A percentile compares a stretch with the other conserved stretches of the same genome.
Conservation (phyloP, 2,113 vertebrate genomes). For the Gulo gulo region DNA sequence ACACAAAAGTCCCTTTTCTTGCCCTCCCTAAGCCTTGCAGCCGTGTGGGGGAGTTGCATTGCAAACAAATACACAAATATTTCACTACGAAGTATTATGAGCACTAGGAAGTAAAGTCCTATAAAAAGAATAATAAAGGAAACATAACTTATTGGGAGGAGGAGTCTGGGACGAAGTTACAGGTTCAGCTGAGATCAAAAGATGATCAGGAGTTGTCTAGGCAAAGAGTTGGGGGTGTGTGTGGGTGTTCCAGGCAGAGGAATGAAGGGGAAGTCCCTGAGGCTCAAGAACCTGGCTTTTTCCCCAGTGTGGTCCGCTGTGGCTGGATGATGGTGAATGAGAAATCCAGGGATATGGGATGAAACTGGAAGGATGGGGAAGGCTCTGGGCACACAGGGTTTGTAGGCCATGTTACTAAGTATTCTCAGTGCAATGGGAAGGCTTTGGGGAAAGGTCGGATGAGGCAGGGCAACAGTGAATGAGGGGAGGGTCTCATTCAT, state of each 20-base stretch:
- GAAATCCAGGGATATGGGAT: background rate
- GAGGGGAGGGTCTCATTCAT: background rate
- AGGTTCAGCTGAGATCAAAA: conserved; percentile 30
- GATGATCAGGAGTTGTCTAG: background rate
- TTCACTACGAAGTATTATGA: conserved; percentile 4
- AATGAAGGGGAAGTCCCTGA: conserved; percentile 26
- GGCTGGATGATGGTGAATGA: background rate
- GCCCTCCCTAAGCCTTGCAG: background rate
- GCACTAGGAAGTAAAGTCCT: background rate
- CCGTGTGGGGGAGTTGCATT: background rate
- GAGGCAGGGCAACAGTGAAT: background rate
- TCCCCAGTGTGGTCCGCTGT: background rate
- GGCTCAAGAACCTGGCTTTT: background rate
- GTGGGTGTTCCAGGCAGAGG: background rate
- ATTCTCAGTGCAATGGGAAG: conserved; percentile 12
- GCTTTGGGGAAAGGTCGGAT: background rate
- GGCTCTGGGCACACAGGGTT: background rate
- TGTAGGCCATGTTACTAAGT: background rate
- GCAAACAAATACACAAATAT: background rate
- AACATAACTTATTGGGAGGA: background rate
- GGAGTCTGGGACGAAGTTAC: background rate
- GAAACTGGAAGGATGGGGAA: background rate
- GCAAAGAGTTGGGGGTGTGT: background rate
- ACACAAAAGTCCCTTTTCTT: background rate
- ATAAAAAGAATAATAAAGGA: conserved; percentile 15